Evolutionary conservation across 92 coral and sea anemone species (phyloP).

Genomic region (Phymanthus crucifer): DNA sequence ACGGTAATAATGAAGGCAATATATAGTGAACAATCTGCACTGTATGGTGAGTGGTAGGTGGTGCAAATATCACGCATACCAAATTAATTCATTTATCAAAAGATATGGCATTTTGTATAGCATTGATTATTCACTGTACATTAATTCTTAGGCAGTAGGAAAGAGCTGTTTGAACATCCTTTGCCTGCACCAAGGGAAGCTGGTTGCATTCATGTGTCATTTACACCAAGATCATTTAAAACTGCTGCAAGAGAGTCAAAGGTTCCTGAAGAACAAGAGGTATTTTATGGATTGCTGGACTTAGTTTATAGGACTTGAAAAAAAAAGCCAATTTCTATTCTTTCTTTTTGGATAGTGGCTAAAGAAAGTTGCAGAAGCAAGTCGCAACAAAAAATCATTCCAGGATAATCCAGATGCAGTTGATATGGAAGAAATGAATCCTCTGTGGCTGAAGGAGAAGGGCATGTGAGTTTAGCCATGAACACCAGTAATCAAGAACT

Average conservation of each 20-base stretch:
- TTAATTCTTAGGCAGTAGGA: constrained; percentile 21
- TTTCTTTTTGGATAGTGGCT: constrained; percentile 70
- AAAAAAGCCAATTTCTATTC: too few species aligned
- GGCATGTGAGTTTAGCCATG: constrained; percentile 68
- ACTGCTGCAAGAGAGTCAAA: constrained; percentile 98
- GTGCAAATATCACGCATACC: not conserved
- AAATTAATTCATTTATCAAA: too few species aligned
- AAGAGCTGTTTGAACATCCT: constrained; percentile 57
- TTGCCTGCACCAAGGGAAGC: constrained; percentile 83
- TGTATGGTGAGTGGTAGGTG: too few species aligned
- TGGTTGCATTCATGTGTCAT: constrained; percentile 88
- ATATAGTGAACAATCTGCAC: too few species aligned
- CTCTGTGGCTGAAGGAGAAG: constrained; percentile 96
- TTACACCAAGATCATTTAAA: constrained; percentile 85
- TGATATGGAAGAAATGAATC: constrained; percentile 97
- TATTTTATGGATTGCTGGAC: not conserved
- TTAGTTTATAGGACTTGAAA: not conserved
- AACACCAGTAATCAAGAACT: not conserved
- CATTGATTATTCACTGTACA: not conserved
- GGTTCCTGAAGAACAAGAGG: constrained; percentile 98
- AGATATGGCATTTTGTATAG: not conserved
- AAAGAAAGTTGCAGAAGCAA: constrained; percentile 88
- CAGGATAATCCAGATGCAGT: constrained; percentile 79
- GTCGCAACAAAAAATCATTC: constrained; percentile 67
- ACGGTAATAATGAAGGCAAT: too few species aligned